These are phyloP conservation scores for Austrolebias charrua DNA, from an alignment of 2,797 vertebrate genomes.

Conservation along the genomic window DNA sequence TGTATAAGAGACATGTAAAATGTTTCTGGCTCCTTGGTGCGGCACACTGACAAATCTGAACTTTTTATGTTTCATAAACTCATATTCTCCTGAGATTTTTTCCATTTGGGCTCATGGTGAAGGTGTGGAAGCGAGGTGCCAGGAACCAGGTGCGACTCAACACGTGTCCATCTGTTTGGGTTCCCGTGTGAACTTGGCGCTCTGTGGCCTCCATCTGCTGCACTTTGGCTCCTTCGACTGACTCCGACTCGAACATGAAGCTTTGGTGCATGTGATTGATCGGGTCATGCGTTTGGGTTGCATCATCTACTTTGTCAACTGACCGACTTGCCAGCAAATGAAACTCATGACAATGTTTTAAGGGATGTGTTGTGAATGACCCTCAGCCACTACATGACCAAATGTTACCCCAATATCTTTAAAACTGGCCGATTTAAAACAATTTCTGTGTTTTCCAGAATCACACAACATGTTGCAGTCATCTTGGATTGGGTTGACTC, in stretches of 20 bases:
- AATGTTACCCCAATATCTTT: no score
- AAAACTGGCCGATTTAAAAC: no score
- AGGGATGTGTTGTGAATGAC: no score
- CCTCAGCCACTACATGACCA: no score
- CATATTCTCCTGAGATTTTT: slow-evolving; percentile 28
- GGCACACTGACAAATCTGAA: slow-evolving; percentile 22
- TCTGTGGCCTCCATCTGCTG: slow-evolving; percentile 60
- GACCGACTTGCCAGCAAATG: not conserved
- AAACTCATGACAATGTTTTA: not conserved
- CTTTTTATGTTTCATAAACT: slow-evolving; percentile 8
- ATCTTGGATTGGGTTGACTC: no score
- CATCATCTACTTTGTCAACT: slow-evolving; percentile 17
- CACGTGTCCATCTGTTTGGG: slow-evolving; percentile 67
- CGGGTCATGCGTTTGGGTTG: slow-evolving; percentile 4
- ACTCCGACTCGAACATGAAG: slow-evolving; percentile 13
- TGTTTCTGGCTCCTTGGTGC: not conserved
- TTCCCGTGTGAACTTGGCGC: slow-evolving; percentile 54
- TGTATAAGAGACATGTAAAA: no score
- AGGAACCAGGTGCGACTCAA: slow-evolving; percentile 57
- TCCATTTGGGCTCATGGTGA: slow-evolving; percentile 26
- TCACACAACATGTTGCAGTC: no score
- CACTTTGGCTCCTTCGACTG: slow-evolving; percentile 14
- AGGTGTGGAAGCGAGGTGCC: slow-evolving; percentile 27
- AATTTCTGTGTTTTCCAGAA: no score
- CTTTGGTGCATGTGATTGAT: slow-evolving; percentile 1